Evolutionary conservation across 2,113 vertebrate species (phyloP), one percentile per base, ranked within the genome.

Genomic region (Paradoxurus hermaphroditus): DNA sequence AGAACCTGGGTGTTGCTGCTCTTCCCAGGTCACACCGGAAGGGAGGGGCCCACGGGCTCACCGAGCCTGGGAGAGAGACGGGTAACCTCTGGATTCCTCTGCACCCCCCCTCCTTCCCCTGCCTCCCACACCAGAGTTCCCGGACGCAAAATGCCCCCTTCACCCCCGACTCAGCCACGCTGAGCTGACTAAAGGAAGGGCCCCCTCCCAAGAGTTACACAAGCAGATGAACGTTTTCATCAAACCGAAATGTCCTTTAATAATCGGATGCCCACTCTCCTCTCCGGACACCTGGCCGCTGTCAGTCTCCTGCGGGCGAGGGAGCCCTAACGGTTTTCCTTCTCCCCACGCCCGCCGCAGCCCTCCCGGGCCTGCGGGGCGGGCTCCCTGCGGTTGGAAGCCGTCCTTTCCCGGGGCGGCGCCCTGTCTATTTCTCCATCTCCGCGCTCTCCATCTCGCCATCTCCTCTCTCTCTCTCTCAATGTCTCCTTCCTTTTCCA

Each of bases 221-320:
- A 65, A 77, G 44, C 70, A 53, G 95, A 91, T 18, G 89, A 67
- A 53, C 1, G 9, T 72, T 95, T 92, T 94, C 95, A 67, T 96
- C 92, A 77, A 86, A 95, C 86, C 83, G 36, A 21, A 95, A 46
- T 6, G 16, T 51, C 87, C 77, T 91, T 46, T 75, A 46, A 92
- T 63, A 81, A 79, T 59, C 88, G 27, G 88, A 84, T 56, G 82
- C 72, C 62, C 68, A 14, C 27, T 29, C 83, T 77, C 65, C 51
- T 67, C 56, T 82, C 91, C 49, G 29, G 73, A 75, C 87, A 97
- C 77, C 84, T 90, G 92, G 75, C 81, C 3, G 0, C 89, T 68
- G 90, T 96, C 97, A 92, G 65, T 97, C 96, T 92, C 63, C 59
- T 0, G 46, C 0, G 79, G 63, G 9, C 3, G 63, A 23, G 34